Evolutionary conservation across 1,140 invertebrate species (phyloP).

Genomic region (Solenopsis invicta): DNA sequence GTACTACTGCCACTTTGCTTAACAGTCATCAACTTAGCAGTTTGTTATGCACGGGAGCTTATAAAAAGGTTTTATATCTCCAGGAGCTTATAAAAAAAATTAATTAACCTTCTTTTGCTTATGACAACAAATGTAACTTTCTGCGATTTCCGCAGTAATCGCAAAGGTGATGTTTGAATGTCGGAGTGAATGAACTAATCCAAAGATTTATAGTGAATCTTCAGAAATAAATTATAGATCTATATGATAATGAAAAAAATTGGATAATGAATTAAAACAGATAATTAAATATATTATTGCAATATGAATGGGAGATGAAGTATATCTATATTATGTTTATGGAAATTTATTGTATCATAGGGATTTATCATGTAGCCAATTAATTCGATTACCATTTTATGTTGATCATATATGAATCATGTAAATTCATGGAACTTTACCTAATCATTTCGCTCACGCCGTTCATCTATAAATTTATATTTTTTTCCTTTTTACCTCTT

Average conservation of each 20-base stretch:
- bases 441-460: neutral
- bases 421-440: slow-evolving; percentile 15
- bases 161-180: neutral
- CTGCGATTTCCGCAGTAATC: neutral
- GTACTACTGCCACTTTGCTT: slow-evolving; percentile 36
- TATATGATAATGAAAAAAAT: slow-evolving; percentile 1
- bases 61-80: slow-evolving; percentile 47
- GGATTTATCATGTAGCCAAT: neutral
- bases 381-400: neutral
- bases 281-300: slow-evolving; percentile 17
- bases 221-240: slow-evolving; percentile 7
- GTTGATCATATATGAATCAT: slow-evolving; percentile 29
- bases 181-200: neutral
- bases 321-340: neutral
- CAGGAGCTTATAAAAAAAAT: slow-evolving; percentile 54
- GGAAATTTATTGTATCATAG: neutral
- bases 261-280: neutral
- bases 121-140: slow-evolving; percentile 15
- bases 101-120: slow-evolving; percentile 23
- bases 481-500: neutral
- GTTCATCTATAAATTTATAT: slow-evolving; percentile 71
- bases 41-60: slow-evolving; percentile 52
- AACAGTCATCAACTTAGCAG: slow-evolving; percentile 43
- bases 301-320: neutral
- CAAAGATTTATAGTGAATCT: neutral